Conservation (phyloP, 2,797 vertebrate species). For the Semaprochilodus insignis region DNA sequence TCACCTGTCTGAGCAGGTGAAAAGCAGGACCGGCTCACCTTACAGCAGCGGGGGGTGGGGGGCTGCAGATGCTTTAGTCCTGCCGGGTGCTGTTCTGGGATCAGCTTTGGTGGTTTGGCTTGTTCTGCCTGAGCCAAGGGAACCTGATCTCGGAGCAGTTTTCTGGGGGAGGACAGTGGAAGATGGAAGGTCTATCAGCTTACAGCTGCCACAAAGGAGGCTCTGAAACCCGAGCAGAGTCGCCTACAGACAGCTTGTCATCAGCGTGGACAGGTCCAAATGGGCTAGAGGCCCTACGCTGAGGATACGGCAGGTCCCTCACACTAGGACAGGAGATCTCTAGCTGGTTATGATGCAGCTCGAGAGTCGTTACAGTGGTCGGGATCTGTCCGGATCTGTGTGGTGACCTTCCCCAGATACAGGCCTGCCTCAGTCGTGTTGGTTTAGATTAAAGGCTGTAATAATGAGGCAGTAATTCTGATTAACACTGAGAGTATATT, state of each 20-base stretch:
- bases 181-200: constrained; percentile 38
- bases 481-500: too few relatives aligned
- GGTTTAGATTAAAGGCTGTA: too few relatives aligned
- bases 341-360: not conserved
- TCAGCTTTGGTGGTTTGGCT: not conserved
- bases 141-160: constrained; percentile 25
- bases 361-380: too few relatives aligned
- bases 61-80: not conserved
- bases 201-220: constrained; percentile 47
- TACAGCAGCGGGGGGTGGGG: constrained; percentile 8
- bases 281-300: not conserved
- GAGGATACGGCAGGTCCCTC: not conserved
- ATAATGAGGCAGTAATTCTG: too few relatives aligned
- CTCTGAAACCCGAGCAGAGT: constrained; percentile 44
- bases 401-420: too few relatives aligned
- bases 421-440: too few relatives aligned
- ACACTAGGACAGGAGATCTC: not conserved
- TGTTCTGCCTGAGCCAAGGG: not conserved
- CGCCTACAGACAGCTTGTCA: constrained; percentile 45
- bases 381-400: too few relatives aligned
- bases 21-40: constrained; percentile 37
- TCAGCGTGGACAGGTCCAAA: not conserved
- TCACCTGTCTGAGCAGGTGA: constrained; percentile 40
- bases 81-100: not conserved
- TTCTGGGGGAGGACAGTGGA: not conserved